phyloP scores from a whole-genome alignment of 2,888 invertebrate species.

The Mimachlamys varia region DNA sequence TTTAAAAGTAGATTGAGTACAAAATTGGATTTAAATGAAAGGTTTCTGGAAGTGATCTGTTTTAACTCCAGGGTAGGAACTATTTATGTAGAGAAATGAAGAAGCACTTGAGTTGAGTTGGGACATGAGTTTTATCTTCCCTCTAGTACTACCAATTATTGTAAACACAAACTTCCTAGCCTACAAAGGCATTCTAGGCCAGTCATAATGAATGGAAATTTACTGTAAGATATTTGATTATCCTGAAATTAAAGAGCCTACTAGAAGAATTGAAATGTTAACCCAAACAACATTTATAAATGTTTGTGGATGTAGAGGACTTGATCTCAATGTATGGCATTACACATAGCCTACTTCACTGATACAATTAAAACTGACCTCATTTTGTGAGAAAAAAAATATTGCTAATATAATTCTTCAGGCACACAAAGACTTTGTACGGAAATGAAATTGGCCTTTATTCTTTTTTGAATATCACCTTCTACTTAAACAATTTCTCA shows the following conservation, averaged over 20 bases:
- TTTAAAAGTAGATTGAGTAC: not conserved
- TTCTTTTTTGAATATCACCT: not conserved
- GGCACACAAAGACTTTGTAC: conserved; percentile 6
- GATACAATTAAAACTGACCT: not conserved
- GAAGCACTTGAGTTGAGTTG: conserved; percentile 9
- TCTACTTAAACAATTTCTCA: not conserved
- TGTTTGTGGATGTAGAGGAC: not conserved
- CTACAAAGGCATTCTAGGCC: not conserved
- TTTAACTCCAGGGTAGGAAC: not conserved
- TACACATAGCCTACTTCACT: not conserved
- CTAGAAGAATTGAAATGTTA: not conserved
- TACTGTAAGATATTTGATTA: not conserved
- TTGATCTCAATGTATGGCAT: not conserved
- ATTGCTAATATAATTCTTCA: conserved; percentile 1
- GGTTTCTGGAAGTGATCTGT: not conserved
- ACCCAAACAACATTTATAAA: not conserved
- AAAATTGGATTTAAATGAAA: conserved; percentile 3
- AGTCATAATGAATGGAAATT: not conserved
- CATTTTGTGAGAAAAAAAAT: not conserved
- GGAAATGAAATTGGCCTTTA: conserved; percentile 10
- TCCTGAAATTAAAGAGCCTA: conserved; percentile 19
- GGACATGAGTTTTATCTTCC: not conserved
- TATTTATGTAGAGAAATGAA: conserved; percentile 19
- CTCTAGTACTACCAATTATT: not conserved
- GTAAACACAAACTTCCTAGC: not conserved